Evolutionary conservation across 92 coral and sea anemone species (phyloP).

Genomic region (Hydrozoanthus gracilis): DNA sequence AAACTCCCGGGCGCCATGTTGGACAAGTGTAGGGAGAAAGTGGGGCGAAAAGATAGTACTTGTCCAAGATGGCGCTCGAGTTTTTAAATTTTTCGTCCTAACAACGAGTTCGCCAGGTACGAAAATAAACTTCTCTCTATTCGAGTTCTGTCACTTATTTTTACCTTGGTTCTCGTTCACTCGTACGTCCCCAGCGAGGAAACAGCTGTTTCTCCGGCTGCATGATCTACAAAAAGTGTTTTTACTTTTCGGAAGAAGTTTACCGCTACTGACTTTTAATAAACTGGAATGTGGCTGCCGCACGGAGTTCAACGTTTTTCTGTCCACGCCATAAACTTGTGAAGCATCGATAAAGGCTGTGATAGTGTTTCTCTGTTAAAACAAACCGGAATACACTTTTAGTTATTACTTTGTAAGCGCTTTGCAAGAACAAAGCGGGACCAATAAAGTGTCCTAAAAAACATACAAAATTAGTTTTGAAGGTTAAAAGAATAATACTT

Average conservation of each 20-base stretch:
- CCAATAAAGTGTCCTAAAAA: no score
- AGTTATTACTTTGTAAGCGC: background rate
- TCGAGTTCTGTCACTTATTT: no score
- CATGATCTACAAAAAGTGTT: background rate
- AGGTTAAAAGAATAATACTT: no score
- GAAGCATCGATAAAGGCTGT: conserved; percentile 77
- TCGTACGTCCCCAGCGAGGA: conserved; percentile 70
- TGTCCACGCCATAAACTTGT: conserved; percentile 66
- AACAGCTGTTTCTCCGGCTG: conserved; percentile 46
- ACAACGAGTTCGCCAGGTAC: no score
- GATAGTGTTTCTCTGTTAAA: conserved; percentile 35
- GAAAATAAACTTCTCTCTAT: no score
- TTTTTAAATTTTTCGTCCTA: no score
- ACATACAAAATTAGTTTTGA: no score
- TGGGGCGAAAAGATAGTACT: no score
- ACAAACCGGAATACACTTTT: background rate
- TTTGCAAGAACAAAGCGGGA: no score
- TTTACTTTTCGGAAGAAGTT: background rate
- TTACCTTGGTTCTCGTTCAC: conserved; percentile 72
- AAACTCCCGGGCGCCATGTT: no score
- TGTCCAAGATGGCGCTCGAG: no score
- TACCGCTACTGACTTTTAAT: background rate
- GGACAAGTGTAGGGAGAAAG: no score
- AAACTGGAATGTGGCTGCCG: conserved; percentile 31
- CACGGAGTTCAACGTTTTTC: conserved; percentile 21